Base-by-base conservation (phyloP, 2,113 vertebrate genomes). In the Cyphomyrus discorhynchus region DNA sequence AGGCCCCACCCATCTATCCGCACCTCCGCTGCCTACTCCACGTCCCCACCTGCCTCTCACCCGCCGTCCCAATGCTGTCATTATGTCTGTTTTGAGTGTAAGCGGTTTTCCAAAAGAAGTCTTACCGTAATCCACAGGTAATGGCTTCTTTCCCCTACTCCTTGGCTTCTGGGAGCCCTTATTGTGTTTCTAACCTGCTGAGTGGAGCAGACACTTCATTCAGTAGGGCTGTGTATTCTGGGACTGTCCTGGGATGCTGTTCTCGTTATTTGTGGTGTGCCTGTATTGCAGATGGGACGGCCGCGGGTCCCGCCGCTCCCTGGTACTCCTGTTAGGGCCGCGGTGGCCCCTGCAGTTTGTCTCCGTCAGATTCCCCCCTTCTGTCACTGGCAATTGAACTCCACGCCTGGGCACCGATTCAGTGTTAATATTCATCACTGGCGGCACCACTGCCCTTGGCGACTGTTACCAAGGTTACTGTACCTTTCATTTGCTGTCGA, bases 401-500 rank as follows among this genome's bases (percentile, higher is more conserved):
- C 62, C 19, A 31, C 35, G 86, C 82, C 62, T 46, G 46, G 66
- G 88, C 88, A 19, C 83, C 90, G 88, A 87, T 86, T 90, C 86
- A 24, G 90, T 39, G 50, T 91, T 90, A 77, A 6, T 77, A 15
- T 11, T 90, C 90, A 92, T 93, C 93, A 93, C 92, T 90, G 6
- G 52, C 91, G 91, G 91, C 89, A 88, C 91, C 91, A 0, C 91
- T 93, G 95, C 94, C 96, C 95, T 93, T 94, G 91, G 92, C 89
- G 83, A 93, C 95, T 15, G 95, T 96, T 93, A 95, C 95, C 96
- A 96, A 94, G 96, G 95, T 96, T 94, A 97, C 94, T 13, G 91
- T 90, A 58, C 92, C 94, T 94, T 93, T 87, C 56, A 90, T 89
- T 89, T 88, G 90, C 91, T 89, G 86, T 90, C 58, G 89, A 92